These are phyloP conservation scores for Patella vulgata DNA, from an alignment of 1,140 invertebrate genomes.

Conservation along the genomic window DNA sequence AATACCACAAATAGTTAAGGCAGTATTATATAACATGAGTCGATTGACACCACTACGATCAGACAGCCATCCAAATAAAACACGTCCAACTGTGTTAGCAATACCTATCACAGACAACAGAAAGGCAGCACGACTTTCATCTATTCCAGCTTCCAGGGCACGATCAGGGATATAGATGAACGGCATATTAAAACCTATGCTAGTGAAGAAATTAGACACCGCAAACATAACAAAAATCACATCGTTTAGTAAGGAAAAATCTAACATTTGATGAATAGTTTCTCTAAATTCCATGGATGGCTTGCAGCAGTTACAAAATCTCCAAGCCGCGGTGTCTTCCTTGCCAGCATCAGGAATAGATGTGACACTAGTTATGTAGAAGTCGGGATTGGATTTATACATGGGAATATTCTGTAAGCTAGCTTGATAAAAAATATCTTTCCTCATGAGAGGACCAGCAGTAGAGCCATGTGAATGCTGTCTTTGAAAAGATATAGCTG, in stretches of 20 bases:
- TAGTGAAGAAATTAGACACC: constrained; percentile 94
- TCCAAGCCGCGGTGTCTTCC: constrained; percentile 8
- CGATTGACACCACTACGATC: constrained; percentile 69
- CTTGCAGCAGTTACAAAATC: constrained; percentile 20
- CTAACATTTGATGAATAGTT: constrained; percentile 82
- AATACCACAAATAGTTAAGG: constrained; percentile 83
- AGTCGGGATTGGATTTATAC: constrained; percentile 61
- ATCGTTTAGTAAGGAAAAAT: constrained; percentile 84
- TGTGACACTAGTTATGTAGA: constrained; percentile 46
- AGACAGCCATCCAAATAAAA: constrained; percentile 63
- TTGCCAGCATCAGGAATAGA: constrained; percentile 32
- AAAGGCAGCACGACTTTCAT: constrained; percentile 80
- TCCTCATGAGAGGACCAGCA: constrained; percentile 77
- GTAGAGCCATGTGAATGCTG: constrained; percentile 8
- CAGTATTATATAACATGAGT: constrained; percentile 87
- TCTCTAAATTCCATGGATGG: constrained; percentile 36
- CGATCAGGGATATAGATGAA: constrained; percentile 78
- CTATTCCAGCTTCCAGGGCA: constrained; percentile 68
- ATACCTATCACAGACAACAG: constrained; percentile 90
- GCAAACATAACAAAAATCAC: constrained; percentile 90
- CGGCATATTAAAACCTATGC: constrained; percentile 95
- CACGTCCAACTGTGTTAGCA: constrained; percentile 71
- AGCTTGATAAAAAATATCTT: constrained; percentile 88
- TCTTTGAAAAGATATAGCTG: constrained; percentile 7
- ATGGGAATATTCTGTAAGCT: constrained; percentile 76